Percentiles rank a stretch among this genome's conserved stretches.
These are phyloP conservation scores for Tupaia chinensis DNA, from an alignment of 2,113 vertebrate species.

Conservation along the genomic window DNA sequence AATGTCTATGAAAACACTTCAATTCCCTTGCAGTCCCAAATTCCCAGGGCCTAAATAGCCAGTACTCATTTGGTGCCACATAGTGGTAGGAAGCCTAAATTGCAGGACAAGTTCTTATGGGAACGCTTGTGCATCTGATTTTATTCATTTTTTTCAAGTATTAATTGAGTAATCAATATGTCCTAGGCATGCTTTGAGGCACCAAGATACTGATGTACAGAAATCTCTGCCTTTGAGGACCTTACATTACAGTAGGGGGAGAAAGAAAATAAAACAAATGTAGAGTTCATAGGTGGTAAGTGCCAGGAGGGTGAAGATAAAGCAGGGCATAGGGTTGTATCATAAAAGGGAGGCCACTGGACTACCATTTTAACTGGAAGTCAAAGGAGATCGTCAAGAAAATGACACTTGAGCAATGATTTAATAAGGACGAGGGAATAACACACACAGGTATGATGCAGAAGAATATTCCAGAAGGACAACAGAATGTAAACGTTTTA, in stretches of 20 bases:
- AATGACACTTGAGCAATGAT: not conserved
- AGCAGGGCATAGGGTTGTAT: not conserved
- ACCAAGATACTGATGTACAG: not conserved
- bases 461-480: not conserved
- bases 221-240: not conserved
- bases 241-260: not conserved
- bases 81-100: constrained; percentile 36
- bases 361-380: not conserved
- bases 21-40: not conserved
- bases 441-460: not conserved
- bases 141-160: constrained; percentile 30
- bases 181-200: not conserved
- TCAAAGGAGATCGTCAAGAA: not conserved
- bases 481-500: not conserved
- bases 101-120: constrained; percentile 42
- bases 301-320: not conserved
- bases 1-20: not conserved
- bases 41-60: not conserved
- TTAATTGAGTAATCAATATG: not conserved
- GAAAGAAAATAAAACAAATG: not conserved
- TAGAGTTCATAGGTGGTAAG: not conserved
- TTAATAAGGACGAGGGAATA: not conserved
- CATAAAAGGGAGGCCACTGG: not conserved
- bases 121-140: not conserved
- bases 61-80: not conserved